Evolutionary conservation across 2,797 vertebrate species (phyloP), one percentile per base, ranked within the genome.

Genomic region (Simalia tracyae): DNA sequence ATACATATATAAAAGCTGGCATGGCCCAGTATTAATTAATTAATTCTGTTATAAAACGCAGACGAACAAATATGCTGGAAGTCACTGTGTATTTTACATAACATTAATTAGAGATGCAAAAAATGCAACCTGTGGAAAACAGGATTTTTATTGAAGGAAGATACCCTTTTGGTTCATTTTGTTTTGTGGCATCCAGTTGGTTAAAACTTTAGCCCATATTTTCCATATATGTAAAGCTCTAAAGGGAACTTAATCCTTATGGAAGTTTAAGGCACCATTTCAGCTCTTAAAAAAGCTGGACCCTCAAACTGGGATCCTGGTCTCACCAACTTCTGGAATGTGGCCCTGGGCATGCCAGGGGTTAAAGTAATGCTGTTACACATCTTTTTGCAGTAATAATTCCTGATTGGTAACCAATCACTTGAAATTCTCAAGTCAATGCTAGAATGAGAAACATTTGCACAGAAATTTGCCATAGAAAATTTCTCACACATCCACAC

Each of bases 11-110:
- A 76, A 76, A 68, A 76, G 2, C 31, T 76, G 15, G 36, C 36
- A 15, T 72, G n/a, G n/a, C n/a, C 14, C n/a, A 36, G 42, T 42
- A 42, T 42, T 42, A 3, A 42, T 36, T n/a, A 28, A 92, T 84
- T 92, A 89, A 94, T 93, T 92, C 90, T 72, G 54, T 86, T 86
- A 76, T 72, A 57, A 95, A 61, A 93, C 17, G 36, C 90, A 59
- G 94, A 88, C 0, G 0, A 90, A 50, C 86, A 31, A 94, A n/a
- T 59, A 63, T 3, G 86, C 36, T 93, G 0, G 0, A 12, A 46
- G 28, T 86, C 92, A 26, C 28, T 10, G 86, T 11, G 46, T 87
- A 92, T 46, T 91, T 81, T 91, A 84, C 50, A 14, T 54, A 93
- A 60, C 12, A 61, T 56, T 95, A 93, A 68, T 3, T 60, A 93